Evolutionary conservation across 2,113 vertebrate species (phyloP).

Genomic region (Lagenorhynchus albirostris): DNA sequence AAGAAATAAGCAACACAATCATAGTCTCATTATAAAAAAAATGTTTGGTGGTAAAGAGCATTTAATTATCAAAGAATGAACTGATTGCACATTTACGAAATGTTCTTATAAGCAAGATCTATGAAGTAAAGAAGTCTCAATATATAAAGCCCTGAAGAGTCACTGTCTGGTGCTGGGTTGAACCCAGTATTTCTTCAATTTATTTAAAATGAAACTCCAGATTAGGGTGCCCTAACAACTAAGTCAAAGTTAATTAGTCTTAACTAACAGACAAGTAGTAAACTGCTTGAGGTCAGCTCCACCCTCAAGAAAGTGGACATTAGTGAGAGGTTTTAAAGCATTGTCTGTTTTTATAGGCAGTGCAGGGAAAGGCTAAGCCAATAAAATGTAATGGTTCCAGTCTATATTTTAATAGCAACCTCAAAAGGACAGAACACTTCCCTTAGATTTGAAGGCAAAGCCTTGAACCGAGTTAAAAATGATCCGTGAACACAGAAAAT

Average conservation of each 20-base stretch:
- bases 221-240: slow-evolving; percentile 81
- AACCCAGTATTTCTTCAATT: slow-evolving; percentile 65
- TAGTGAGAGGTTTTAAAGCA: slow-evolving; percentile 85
- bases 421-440: slow-evolving; percentile 82
- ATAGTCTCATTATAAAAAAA: neutral
- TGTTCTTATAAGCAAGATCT: slow-evolving; percentile 23
- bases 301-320: slow-evolving; percentile 84
- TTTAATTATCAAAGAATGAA: slow-evolving; percentile 41
- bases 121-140: slow-evolving; percentile 12
- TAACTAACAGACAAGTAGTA: slow-evolving; percentile 83
- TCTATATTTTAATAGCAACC: slow-evolving; percentile 87
- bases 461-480: slow-evolving; percentile 78
- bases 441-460: slow-evolving; percentile 81
- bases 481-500: slow-evolving; percentile 78
- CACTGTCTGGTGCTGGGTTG: slow-evolving; percentile 52
- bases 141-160: slow-evolving; percentile 33
- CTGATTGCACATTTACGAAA: neutral
- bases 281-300: slow-evolving; percentile 83
- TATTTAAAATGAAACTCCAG: slow-evolving; percentile 79
- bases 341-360: slow-evolving; percentile 90
- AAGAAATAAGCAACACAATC: neutral
- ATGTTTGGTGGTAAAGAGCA: neutral
- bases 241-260: slow-evolving; percentile 87
- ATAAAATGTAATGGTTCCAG: slow-evolving; percentile 86
- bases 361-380: slow-evolving; percentile 88